Evolutionary conservation across 1,140 invertebrate genomes (phyloP), one percentile per base, ranked within the genome.

Genomic region (Himalopsyche phryganea): DNA sequence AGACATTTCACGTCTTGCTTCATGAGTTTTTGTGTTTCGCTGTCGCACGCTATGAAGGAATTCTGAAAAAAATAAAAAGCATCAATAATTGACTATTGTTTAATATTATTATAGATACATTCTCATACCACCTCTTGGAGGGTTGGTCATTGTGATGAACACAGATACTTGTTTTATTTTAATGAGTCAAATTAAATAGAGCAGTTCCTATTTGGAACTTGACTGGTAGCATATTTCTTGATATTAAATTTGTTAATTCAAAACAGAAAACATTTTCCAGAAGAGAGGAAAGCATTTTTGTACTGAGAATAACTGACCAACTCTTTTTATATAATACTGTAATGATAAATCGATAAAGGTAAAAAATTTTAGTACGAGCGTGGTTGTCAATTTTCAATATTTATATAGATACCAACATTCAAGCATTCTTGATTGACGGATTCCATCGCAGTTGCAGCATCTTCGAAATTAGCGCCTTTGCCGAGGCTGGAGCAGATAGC

Each of bases 401-500:
- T n/a, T n/a, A n/a, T n/a, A n/a, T n/a, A 28, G 9, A 28, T 28
- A 28, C 66, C 73, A 72, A 85, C 83, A 67, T 77, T 75, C 18
- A 77, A 65, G 66, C 82, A 79, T 62, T 79, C 79, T 23, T 81
- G 69, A 23, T 78, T 70, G n/a, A 88, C 82, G 15, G 83, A 82
- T 58, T 84, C 78, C 3, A 86, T 69, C 0, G 87, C 85, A 28
- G 79, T 71, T 6, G 80, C 75, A 11, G 70, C 65, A 60, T 83
- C 76, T 45, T 84, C 75, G 66, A 83, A 90, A 66, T 84, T 80
- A 13, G 74, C 76, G 65, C 84, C 85, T 1, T 67, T 68, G 45
- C 77, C 79, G 4, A 90, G 71, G 66, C 82, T 85, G 6, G 77
- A 71, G 63, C 83, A 85, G 13, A 89, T 68, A 50, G 78, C 75